A percentile compares a stretch with the other conserved stretches of the same genome.
Conservation (phyloP, 1,140 invertebrate genomes). For the Yoshiicerus persimilis region DNA sequence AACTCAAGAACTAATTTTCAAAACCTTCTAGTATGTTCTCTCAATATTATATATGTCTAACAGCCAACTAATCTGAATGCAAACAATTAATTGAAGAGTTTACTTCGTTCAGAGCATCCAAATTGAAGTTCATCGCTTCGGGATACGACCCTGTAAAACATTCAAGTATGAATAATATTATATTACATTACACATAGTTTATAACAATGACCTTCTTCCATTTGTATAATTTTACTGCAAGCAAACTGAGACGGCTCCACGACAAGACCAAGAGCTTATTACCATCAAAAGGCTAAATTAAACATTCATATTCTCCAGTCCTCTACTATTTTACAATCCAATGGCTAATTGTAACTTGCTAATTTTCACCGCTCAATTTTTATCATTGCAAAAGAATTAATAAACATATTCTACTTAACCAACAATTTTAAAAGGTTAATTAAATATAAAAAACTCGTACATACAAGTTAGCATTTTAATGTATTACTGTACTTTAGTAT, state of each 20-base stretch:
- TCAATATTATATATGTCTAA: background rate
- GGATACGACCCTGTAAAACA: constrained; percentile 46
- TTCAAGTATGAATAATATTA: background rate
- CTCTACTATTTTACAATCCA: background rate
- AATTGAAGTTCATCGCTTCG: constrained; percentile 50
- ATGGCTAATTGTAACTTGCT: background rate
- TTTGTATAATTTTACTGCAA: background rate
- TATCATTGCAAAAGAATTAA: too few relatives aligned
- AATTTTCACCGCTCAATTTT: too few relatives aligned
- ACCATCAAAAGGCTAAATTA: background rate
- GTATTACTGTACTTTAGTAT: too few relatives aligned
- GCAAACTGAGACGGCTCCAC: background rate
- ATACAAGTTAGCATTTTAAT: too few relatives aligned
- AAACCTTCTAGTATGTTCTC: background rate
- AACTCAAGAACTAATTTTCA: background rate
- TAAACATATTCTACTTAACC: too few relatives aligned
- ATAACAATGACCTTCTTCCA: background rate
- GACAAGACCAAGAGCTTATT: background rate
- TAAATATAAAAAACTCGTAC: too few relatives aligned
- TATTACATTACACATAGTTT: background rate
- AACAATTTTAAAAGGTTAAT: too few relatives aligned
- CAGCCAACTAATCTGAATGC: background rate
- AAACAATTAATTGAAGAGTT: constrained; percentile 23
- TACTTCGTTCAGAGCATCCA: constrained; percentile 49
- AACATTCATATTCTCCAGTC: background rate